Conservation (phyloP, 2,113 vertebrate genomes). For the Colossoma macropomum region DNA sequence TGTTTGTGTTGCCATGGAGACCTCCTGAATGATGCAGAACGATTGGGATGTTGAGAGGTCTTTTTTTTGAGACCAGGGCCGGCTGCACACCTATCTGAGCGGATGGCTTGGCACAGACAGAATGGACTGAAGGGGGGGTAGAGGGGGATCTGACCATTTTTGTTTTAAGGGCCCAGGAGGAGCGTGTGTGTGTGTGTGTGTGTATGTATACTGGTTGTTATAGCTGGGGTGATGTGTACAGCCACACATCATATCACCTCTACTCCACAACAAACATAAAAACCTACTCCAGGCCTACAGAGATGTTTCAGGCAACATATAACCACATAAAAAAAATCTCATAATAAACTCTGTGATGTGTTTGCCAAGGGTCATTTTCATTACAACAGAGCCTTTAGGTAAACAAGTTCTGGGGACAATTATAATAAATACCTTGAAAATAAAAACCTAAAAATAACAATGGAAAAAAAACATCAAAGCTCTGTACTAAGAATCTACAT, state of each 20-base stretch:
- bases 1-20: conserved; percentile 70
- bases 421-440: conserved; percentile 16
- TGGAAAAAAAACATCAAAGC: background rate
- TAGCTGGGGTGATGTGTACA: background rate
- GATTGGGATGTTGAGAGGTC: conserved; percentile 53
- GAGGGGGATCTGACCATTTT: background rate
- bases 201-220: background rate
- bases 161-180: conserved; percentile 11
- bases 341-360: conserved; percentile 7
- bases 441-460: background rate
- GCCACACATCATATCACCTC: background rate
- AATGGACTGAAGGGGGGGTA: background rate
- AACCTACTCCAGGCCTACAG: background rate
- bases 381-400: conserved; percentile 22
- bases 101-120: conserved; percentile 40
- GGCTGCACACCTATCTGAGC: conserved; percentile 36
- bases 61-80: conserved; percentile 44
- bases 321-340: background rate
- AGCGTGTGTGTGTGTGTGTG: background rate
- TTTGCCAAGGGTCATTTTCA: background rate
- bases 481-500: background rate
- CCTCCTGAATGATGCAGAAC: conserved; percentile 64
- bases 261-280: background rate
- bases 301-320: background rate
- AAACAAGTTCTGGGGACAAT: conserved; percentile 17